Evolutionary conservation across 2,113 vertebrate genomes (phyloP), one percentile per base, ranked within the genome.

Genomic region (Mustela nigripes): DNA sequence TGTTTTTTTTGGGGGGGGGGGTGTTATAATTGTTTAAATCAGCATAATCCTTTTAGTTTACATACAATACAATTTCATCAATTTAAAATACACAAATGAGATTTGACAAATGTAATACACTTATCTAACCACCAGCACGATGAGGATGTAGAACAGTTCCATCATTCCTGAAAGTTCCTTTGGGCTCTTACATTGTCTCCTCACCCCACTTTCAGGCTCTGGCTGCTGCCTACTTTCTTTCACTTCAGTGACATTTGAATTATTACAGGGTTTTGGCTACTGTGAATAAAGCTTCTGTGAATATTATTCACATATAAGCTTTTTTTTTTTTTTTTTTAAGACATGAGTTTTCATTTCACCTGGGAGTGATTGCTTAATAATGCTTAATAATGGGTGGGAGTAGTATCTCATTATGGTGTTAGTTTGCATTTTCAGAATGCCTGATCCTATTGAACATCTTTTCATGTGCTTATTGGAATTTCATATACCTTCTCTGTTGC

Each of bases 381-480:
- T 36, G 18, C 58, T 80, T 73, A 93, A 28, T 80, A 85, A 81
- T 74, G 22, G 39, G 33, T 91, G 48, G 7, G 60, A 86, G 24
- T 85, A 62, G 31, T 53, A 78, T 89, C 79, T 97, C 65, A 74
- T 85, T 91, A 58, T 39, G 28, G 45, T 81, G 85, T 90, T 80
- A 79, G 85, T 62, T 95, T 95, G 42, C 26, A 6, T 80, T 78
- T 93, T 79, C 63, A 67, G 71, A 86, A 89, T 84, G 42, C 26
- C 53, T 63, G 73, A 63, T 58, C 36, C 79, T 65, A 33, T 56
- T 56, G 42, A 84, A 15, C 36, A 84, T 42, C 31, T 94, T 89
- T 82, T 82, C 53, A 50, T 24, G 42, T 15, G 62, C 53, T 89
- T 76, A 74, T 39, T 86, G n/a, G 60, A 42, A 91, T 95, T 91